Evolutionary conservation across 2,888 invertebrate genomes (phyloP).

Genomic region (Dermolepida albohirtum): DNA sequence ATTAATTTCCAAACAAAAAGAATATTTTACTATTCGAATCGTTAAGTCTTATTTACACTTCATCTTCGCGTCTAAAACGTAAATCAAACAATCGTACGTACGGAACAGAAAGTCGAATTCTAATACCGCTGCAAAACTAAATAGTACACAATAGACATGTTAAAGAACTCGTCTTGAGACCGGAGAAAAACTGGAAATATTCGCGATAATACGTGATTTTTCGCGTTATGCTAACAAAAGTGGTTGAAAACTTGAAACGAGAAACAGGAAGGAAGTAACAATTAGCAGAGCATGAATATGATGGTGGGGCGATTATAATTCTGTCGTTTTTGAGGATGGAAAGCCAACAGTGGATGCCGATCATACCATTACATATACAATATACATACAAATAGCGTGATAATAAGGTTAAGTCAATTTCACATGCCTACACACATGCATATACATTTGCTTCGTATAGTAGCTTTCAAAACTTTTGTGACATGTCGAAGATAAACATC

Average conservation of each 20-base stretch:
- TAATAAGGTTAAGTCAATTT: constrained; percentile 32
- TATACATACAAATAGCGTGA: constrained; percentile 19
- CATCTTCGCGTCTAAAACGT: no score
- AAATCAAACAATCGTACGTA: no score
- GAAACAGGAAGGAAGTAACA: constrained; percentile 65
- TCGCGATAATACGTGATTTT: background rate
- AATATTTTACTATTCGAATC: no score
- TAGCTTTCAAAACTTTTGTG: background rate
- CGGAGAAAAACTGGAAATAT: no score
- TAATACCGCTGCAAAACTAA: no score
- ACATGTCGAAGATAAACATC: background rate
- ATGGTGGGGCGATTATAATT: constrained; percentile 49
- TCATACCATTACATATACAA: constrained; percentile 12
- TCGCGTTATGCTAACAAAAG: constrained; percentile 22
- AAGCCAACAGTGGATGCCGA: constrained; percentile 27
- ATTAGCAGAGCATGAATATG: constrained; percentile 63
- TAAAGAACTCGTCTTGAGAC: no score
- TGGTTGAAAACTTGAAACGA: constrained; percentile 31
- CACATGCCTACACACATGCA: constrained; percentile 7
- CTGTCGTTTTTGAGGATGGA: constrained; percentile 45
- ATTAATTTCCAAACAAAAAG: no score
- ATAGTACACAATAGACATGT: no score
- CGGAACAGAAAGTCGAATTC: no score
- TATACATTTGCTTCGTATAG: constrained; percentile 19
- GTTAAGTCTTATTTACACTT: no score